Percentiles rank a stretch among this genome's conserved stretches.
Conservation (phyloP, 2,113 vertebrate species). For the Prunella fulvescens region DNA sequence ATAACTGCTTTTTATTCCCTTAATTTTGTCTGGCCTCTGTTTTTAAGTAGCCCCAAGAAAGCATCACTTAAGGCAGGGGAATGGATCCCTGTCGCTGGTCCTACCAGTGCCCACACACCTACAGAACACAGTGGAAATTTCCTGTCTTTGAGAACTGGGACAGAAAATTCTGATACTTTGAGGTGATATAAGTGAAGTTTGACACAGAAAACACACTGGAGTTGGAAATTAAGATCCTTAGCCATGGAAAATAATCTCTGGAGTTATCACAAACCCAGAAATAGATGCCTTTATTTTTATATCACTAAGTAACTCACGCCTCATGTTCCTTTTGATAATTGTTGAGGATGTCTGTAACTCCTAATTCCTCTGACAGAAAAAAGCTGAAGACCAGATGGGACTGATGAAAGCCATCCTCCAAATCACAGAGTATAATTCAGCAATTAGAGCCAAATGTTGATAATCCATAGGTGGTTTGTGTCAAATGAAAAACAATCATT, state of each 20-base stretch:
- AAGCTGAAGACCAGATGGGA: not conserved
- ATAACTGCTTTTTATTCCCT: not conserved
- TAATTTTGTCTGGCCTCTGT: not conserved
- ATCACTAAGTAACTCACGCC: not conserved
- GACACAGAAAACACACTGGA: not conserved
- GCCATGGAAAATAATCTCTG: not conserved
- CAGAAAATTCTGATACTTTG: constrained; percentile 6
- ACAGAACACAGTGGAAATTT: not conserved
- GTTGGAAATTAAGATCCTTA: constrained; percentile 26
- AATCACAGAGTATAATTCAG: not conserved
- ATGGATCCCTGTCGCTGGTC: not conserved
- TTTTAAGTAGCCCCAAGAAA: not conserved
- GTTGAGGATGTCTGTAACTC: not conserved
- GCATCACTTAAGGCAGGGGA: not conserved
- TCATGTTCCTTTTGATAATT: constrained; percentile 7
- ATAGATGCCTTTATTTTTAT: constrained; percentile 65
- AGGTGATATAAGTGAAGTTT: not conserved
- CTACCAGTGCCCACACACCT: not conserved
- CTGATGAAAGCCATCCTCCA: not conserved
- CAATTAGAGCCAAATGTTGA: not conserved
- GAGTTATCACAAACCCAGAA: constrained; percentile 32
- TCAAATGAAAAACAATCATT: not conserved
- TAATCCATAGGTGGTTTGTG: not conserved
- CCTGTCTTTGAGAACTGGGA: not conserved
- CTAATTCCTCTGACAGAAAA: not conserved